Conservation (phyloP, 2,797 vertebrate genomes). For the Cirrhinus mrigala region DNA sequence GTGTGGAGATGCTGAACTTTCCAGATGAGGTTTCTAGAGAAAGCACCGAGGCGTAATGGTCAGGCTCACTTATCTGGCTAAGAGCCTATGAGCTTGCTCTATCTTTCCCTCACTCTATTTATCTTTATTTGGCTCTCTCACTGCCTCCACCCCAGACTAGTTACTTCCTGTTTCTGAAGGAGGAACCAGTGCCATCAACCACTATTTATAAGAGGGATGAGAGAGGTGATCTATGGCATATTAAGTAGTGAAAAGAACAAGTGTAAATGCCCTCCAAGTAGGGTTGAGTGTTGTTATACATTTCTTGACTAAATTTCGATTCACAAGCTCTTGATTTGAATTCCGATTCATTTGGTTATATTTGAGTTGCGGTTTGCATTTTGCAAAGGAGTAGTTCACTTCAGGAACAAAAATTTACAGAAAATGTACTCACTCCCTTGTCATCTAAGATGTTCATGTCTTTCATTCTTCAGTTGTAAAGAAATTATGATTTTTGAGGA, state of each 20-base stretch:
- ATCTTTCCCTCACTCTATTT: conserved; percentile 21
- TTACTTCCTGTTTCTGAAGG: conserved; percentile 53
- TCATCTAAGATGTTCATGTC: no score
- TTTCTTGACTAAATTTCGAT: background rate
- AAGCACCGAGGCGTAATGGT: conserved; percentile 38
- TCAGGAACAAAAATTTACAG: no score
- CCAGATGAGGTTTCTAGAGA: conserved; percentile 36
- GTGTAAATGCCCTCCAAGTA: background rate
- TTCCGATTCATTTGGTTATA: background rate
- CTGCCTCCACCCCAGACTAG: conserved; percentile 28
- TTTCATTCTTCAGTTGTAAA: no score
- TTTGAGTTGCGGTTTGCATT: background rate
- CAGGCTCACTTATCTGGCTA: conserved; percentile 54
- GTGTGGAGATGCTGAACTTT: conserved; percentile 42
- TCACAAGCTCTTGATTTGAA: background rate
- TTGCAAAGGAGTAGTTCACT: background rate
- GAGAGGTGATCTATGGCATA: background rate
- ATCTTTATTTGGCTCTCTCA: conserved; percentile 32
- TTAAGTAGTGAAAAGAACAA: conserved; percentile 11
- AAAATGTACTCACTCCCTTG: no score
- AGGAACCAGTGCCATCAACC: conserved; percentile 38
- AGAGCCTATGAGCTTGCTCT: conserved; percentile 48
- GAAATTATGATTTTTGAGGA: no score
- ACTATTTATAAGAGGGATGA: conserved; percentile 50
- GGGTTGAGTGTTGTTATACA: background rate